phyloP scores from a whole-genome alignment of 2,888 invertebrate genomes.

The Hoplodrina blanda region DNA sequence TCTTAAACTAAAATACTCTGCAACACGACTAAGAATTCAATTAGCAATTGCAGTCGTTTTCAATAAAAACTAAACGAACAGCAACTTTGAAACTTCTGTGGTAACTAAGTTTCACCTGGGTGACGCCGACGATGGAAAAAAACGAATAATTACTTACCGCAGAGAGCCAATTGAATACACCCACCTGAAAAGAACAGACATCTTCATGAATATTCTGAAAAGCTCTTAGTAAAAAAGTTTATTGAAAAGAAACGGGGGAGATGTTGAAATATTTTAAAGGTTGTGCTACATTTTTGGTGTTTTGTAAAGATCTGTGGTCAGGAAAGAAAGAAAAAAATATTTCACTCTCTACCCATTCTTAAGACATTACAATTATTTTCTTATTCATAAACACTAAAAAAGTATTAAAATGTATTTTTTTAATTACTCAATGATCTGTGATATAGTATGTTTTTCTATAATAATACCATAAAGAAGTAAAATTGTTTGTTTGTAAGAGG shows the following conservation, averaged over 20 bases:
- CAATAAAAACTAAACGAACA: constrained; percentile 70
- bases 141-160: constrained; percentile 75
- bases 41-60: constrained; percentile 67
- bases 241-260: constrained; percentile 82
- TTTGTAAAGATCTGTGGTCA: constrained; percentile 4
- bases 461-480: too few species aligned
- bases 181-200: constrained; percentile 88
- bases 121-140: constrained; percentile 58
- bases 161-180: constrained; percentile 80
- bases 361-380: neutral
- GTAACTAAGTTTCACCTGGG: constrained; percentile 76
- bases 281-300: constrained; percentile 36
- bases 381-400: too few species aligned
- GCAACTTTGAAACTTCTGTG: constrained; percentile 68
- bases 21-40: constrained; percentile 58
- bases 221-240: constrained; percentile 85
- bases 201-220: constrained; percentile 88
- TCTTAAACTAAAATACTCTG: constrained; percentile 26
- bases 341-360: neutral
- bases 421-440: too few species aligned
- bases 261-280: constrained; percentile 63
- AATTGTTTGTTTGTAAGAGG: too few species aligned
- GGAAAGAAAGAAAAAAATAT: neutral
- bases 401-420: too few species aligned
- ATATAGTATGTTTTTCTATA: too few species aligned